Conservation (phyloP, 2,113 vertebrate species). For the Reinhardtius hippoglossoides region DNA sequence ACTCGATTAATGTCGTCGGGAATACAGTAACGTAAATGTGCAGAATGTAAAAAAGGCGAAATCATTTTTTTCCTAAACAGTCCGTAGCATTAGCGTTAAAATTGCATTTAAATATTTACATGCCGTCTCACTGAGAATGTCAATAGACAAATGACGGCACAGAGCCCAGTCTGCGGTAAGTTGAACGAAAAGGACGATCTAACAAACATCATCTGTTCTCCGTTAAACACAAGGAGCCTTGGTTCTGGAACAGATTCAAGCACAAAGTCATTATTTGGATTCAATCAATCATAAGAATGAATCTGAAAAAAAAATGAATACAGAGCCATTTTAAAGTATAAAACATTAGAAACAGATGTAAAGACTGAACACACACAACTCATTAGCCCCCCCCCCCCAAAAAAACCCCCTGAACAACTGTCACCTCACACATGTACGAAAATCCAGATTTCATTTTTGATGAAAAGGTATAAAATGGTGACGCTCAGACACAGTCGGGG, state of each 20-base stretch:
- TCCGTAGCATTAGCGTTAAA: constrained; percentile 14
- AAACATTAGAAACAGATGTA: not conserved
- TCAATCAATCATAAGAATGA: not conserved
- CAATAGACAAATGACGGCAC: not conserved
- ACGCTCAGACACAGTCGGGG: too few species aligned
- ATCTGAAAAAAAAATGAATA: not conserved
- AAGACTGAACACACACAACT: not conserved
- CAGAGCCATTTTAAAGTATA: not conserved
- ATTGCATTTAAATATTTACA: constrained; percentile 4
- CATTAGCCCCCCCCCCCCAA: too few species aligned
- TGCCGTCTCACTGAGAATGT: not conserved
- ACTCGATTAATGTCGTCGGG: constrained; percentile 21
- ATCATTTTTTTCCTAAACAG: constrained; percentile 7
- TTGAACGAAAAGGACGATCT: not conserved
- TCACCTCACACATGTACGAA: too few species aligned
- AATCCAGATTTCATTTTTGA: too few species aligned
- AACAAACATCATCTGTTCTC: not conserved
- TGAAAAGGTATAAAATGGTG: too few species aligned
- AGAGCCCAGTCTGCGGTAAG: not conserved
- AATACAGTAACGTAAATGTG: not conserved
- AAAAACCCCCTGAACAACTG: too few species aligned
- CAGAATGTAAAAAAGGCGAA: not conserved
- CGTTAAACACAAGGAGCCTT: not conserved
- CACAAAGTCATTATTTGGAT: not conserved
- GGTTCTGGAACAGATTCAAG: not conserved